Base-by-base conservation (phyloP, 2,888 invertebrate genomes). In the Hecatera dysodea region DNA sequence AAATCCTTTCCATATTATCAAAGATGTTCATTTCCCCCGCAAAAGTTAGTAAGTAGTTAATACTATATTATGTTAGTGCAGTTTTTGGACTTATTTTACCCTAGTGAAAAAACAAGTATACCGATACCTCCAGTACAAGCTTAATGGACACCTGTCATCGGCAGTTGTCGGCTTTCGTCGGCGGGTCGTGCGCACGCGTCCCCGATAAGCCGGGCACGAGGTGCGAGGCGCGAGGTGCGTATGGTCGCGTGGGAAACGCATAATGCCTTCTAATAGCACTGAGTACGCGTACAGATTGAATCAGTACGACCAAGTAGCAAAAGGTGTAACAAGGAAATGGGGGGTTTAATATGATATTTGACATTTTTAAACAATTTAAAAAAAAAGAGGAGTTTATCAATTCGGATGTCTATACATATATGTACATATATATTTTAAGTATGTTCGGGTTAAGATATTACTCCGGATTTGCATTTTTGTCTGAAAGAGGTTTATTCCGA, bases 171-270 rank as follows among this genome's bases (percentile, higher is more conserved):
- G 78, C 69, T 80, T 75, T 80, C 64, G 39, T 80, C 67, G 67
- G 75, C 60, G 78, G 75, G 75, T 89, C 88, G 88, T 90, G 90
- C 86, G 87, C 90, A 88, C 89, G 90, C 88, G 89, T 78, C 74
- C 57, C 72, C 72, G 89, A 90, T 91, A 91, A 86, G 80, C 86
- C 79, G n/a, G 64, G 72, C 69, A 79, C 57, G 78, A 77, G 81
- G 67, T 39, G 76, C 66, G 70, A 77, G 81, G 67, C 46, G 76
- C 66, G 70, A 76, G 72, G 75, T 81, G 83, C 77, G 71, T 78
- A 68, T 66, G 52, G 66, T 71, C 81, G 85, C 88, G 87, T 90
- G 89, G 88, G 86, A 90, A 90, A 86, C 83, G 75, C 82, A 84
- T 81, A 77, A 80, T 72, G 73, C 80, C 75, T 82, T 70, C 67